Percentiles rank a stretch among this genome's conserved stretches.
Conservation (phyloP, 2,888 invertebrate genomes). For the Agrochola lychnidis region DNA sequence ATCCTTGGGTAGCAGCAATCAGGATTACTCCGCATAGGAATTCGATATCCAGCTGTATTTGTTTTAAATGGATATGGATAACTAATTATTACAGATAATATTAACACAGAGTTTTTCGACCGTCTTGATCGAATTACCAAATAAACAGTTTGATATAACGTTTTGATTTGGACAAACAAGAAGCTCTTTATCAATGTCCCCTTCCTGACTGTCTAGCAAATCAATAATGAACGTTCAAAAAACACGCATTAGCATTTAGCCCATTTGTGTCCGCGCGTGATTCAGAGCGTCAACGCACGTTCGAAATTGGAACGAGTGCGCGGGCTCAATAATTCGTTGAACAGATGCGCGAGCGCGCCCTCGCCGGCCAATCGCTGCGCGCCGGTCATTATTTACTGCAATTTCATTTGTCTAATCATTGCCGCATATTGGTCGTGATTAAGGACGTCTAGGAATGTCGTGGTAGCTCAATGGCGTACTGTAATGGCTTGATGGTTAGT, state of each 20-base stretch:
- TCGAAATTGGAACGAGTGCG: slow-evolving; percentile 75
- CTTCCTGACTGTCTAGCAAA: slow-evolving; percentile 30
- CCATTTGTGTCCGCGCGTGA: slow-evolving; percentile 65
- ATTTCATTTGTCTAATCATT: slow-evolving; percentile 79
- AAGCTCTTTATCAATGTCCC: slow-evolving; percentile 27
- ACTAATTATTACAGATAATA: not conserved
- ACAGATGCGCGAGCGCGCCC: slow-evolving; percentile 83
- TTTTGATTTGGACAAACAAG: not conserved
- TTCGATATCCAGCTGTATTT: not conserved
- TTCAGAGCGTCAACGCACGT: slow-evolving; percentile 71
- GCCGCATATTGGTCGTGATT: slow-evolving; percentile 65
- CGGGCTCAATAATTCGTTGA: slow-evolving; percentile 82
- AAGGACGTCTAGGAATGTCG: slow-evolving; percentile 59
- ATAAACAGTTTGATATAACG: slow-evolving; percentile 6
- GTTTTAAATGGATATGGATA: not conserved
- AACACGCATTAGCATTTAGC: slow-evolving; percentile 57
- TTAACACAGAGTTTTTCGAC: not conserved
- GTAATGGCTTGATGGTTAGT: slow-evolving; percentile 35
- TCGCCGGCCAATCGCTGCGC: slow-evolving; percentile 71
- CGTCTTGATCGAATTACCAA: not conserved
- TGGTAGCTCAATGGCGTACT: slow-evolving; percentile 19
- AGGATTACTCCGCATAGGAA: not conserved
- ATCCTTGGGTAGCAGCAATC: not conserved
- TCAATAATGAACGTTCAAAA: slow-evolving; percentile 53
- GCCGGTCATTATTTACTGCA: slow-evolving; percentile 72